phyloP scores from a whole-genome alignment of 2,113 vertebrate genomes.

The Poeciliopsis prolifica region DNA sequence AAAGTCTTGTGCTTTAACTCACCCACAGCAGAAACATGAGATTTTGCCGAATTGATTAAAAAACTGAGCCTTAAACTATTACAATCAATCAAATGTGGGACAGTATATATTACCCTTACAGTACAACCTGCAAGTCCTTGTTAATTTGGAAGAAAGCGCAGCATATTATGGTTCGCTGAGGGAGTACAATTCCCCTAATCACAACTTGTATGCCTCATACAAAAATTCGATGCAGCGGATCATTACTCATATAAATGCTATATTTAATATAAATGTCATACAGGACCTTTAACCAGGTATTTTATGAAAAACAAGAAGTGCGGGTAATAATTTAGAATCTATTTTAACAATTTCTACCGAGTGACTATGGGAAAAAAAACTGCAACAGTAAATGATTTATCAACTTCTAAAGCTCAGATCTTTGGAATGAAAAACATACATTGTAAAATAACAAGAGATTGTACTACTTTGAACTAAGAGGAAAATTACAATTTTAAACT shows the following conservation, averaged over 20 bases:
- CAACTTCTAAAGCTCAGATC: background rate
- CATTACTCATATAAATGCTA: conserved; percentile 12
- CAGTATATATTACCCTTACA: conserved; percentile 37
- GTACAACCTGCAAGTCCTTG: conserved; percentile 15
- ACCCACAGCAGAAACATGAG: conserved; percentile 45
- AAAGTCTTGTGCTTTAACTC: conserved; percentile 47
- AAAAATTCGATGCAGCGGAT: conserved; percentile 18
- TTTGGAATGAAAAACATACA: background rate
- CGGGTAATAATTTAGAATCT: background rate
- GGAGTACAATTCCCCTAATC: conserved; percentile 26
- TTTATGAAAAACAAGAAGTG: conserved; percentile 9
- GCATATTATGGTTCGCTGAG: conserved; percentile 23
- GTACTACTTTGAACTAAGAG: background rate
- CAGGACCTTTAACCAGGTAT: background rate
- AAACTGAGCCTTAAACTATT: conserved; percentile 64
- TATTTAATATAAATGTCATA: conserved; percentile 23
- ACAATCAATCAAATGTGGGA: conserved; percentile 73
- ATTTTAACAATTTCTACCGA: background rate
- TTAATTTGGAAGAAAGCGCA: conserved; percentile 24
- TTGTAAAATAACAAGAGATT: background rate
- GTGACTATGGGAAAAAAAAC: background rate
- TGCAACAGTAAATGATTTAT: background rate
- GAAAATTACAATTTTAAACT: background rate
- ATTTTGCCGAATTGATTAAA: conserved; percentile 74
- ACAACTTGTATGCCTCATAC: conserved; percentile 15